These are phyloP conservation scores for Menidia beryllina DNA, from an alignment of 2,113 vertebrate genomes.

Conservation along the genomic window DNA sequence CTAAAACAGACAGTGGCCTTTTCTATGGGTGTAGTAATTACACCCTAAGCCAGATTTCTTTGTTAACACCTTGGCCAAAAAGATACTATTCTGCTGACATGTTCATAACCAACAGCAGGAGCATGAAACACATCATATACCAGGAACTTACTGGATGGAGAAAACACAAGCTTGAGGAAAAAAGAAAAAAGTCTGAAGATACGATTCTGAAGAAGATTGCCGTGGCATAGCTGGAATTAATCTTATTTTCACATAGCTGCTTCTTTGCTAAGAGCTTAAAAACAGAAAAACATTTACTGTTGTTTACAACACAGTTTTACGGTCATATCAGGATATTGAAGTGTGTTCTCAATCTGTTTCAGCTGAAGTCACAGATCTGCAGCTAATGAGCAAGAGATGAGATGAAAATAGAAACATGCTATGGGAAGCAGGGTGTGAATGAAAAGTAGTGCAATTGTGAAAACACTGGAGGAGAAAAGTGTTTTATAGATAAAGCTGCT, in stretches of 20 bases:
- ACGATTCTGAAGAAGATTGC: too few relatives aligned
- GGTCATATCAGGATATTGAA: constrained; percentile 30
- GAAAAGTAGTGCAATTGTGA: constrained; percentile 42
- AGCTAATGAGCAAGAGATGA: constrained; percentile 56
- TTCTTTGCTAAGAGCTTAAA: constrained; percentile 12
- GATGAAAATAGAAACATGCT: constrained; percentile 33
- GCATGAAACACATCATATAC: constrained; percentile 26
- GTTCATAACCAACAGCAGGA: constrained; percentile 35
- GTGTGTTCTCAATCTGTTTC: constrained; percentile 30
- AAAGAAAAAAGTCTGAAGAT: constrained; percentile 13
- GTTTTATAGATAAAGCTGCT: constrained; percentile 18
- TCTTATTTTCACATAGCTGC: neutral
- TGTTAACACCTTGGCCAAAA: constrained; percentile 35
- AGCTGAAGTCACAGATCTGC: constrained; percentile 54
- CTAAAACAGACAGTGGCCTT: constrained; percentile 25
- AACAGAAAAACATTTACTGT: constrained; percentile 6
- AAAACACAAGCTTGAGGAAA: constrained; percentile 42
- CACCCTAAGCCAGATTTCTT: constrained; percentile 20
- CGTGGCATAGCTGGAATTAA: neutral
- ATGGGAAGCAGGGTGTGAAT: constrained; percentile 33
- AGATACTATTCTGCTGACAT: constrained; percentile 17
- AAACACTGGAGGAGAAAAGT: constrained; percentile 29
- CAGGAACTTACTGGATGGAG: constrained; percentile 32
- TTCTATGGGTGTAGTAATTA: constrained; percentile 47
- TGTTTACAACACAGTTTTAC: constrained; percentile 47